phyloP scores from a whole-genome alignment of 1,140 invertebrate species.

The Bombus balteatus region DNA sequence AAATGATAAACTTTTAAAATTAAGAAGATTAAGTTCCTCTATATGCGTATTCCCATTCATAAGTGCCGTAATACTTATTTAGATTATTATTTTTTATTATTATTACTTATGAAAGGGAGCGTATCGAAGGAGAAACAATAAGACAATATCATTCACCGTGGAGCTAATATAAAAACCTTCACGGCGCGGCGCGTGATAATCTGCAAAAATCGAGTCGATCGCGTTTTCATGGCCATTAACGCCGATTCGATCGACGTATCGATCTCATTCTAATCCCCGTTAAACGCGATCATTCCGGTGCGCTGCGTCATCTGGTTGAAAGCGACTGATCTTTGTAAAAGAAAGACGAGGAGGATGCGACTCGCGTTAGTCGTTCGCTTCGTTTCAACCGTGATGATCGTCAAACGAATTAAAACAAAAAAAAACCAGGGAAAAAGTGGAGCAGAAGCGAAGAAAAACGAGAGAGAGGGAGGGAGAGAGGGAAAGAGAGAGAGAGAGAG shows the following conservation, averaged over 20 bases:
- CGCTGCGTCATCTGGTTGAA: slow-evolving; percentile 9
- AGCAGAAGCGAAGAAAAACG: background rate
- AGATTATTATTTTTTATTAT: too few species aligned
- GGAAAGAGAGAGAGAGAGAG: too few species aligned
- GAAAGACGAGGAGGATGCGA: background rate
- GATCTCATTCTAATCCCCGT: background rate
- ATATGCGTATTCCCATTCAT: background rate
- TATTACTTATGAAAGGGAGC: background rate
- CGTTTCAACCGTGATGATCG: slow-evolving; percentile 37
- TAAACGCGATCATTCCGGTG: slow-evolving; percentile 26
- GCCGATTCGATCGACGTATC: slow-evolving; percentile 16
- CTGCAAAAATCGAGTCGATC: background rate
- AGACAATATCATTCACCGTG: background rate
- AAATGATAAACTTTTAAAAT: background rate
- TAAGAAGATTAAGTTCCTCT: background rate
- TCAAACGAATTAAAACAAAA: background rate
- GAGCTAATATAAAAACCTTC: background rate
- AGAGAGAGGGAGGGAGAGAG: accelerated
- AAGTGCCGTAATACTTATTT: too few species aligned
- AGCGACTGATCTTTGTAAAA: slow-evolving; percentile 28
- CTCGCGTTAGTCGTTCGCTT: background rate
- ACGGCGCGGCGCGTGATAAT: background rate
- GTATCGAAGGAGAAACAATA: background rate
- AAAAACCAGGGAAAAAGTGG: background rate
- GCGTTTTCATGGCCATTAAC: slow-evolving; percentile 23